phyloP scores from a whole-genome alignment of 2,888 invertebrate genomes.

The Drosophila merina region DNA sequence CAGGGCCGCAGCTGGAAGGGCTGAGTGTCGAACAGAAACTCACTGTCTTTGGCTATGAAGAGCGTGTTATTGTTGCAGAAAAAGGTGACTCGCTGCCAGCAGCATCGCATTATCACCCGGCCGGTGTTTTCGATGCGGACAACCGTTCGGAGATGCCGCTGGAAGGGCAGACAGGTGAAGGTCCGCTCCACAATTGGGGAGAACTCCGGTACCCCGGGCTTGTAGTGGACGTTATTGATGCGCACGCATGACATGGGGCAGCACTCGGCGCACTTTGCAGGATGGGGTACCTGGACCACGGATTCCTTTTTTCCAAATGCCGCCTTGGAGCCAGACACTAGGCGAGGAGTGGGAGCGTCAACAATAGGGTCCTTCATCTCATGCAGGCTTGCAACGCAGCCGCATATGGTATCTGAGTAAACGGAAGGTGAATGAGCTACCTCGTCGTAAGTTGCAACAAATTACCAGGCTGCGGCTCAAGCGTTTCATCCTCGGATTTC shows the following conservation, averaged over 20 bases:
- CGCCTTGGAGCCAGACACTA: neutral
- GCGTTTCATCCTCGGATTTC: no score
- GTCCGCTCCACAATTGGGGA: constrained; percentile 54
- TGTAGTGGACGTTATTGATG: constrained; percentile 56
- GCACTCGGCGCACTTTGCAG: neutral
- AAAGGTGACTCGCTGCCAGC: constrained; percentile 60
- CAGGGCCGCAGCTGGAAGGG: constrained; percentile 64
- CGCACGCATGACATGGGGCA: constrained; percentile 18
- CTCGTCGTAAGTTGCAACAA: neutral
- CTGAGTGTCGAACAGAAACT: constrained; percentile 69
- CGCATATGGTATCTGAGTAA: neutral
- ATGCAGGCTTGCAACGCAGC: neutral
- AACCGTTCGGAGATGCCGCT: constrained; percentile 55
- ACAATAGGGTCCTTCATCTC: neutral
- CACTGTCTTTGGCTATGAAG: constrained; percentile 42
- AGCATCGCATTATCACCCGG: constrained; percentile 44
- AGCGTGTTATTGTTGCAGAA: constrained; percentile 59
- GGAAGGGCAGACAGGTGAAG: constrained; percentile 72
- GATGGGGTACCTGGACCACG: no score
- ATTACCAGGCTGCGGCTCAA: neutral
- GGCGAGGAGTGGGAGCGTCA: neutral
- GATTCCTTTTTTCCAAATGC: neutral
- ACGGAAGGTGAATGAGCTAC: neutral
- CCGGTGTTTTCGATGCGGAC: constrained; percentile 75
- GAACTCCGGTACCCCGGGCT: constrained; percentile 37